These are phyloP conservation scores for Micrastur ruficollis DNA, from an alignment of 2,797 vertebrate species.

Conservation along the genomic window DNA sequence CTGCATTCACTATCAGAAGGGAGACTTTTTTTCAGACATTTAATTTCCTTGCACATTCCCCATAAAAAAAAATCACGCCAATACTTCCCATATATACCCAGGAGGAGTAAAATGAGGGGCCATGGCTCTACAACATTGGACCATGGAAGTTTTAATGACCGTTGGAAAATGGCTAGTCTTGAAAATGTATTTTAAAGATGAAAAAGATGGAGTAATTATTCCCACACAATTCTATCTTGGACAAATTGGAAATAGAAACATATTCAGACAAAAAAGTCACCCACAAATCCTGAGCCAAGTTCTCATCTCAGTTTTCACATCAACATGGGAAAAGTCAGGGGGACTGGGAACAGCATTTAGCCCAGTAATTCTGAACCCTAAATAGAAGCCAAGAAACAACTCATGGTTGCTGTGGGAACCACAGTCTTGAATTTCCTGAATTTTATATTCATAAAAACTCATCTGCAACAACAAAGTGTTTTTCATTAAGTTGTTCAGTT, in stretches of 20 bases:
- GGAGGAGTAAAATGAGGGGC: background rate
- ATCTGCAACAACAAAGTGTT: background rate
- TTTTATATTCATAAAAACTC: background rate
- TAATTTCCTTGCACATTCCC: background rate
- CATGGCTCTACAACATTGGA: background rate
- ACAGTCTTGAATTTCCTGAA: background rate
- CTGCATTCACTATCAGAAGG: background rate
- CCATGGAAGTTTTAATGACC: background rate
- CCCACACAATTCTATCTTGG: background rate
- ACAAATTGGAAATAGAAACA: background rate
- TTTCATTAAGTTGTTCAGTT: background rate
- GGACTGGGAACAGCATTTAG: background rate
- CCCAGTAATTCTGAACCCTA: background rate
- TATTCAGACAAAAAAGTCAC: background rate
- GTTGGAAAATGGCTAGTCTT: background rate
- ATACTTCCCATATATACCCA: background rate
- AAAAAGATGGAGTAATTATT: background rate
- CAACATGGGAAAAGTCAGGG: conserved; percentile 21
- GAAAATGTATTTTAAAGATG: background rate
- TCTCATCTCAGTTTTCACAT: conserved; percentile 4
- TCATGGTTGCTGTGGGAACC: conserved; percentile 2
- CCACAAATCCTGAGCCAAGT: conserved; percentile 6
- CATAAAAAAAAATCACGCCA: background rate
- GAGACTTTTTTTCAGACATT: background rate
- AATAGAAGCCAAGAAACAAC: conserved; percentile 16